Conservation (phyloP, 2,888 invertebrate species). For the Clitarchus hookeri region DNA sequence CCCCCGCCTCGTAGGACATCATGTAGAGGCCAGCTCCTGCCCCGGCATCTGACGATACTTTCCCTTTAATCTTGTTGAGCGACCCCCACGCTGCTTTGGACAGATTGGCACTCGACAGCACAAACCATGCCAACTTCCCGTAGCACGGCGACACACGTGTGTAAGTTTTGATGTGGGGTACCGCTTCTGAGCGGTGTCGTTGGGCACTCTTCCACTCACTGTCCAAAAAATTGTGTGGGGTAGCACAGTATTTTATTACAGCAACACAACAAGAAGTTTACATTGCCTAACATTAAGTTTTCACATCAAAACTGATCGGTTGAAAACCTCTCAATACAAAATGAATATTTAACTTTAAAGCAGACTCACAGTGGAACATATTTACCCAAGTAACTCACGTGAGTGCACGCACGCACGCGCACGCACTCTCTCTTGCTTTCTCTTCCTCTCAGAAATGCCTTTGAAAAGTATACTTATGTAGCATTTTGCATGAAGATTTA, state of each 20-base stretch:
- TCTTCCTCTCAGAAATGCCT: no score
- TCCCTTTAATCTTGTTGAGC: constrained; percentile 58
- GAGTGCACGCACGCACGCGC: no score
- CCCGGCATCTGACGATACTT: constrained; percentile 57
- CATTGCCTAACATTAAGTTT: not conserved
- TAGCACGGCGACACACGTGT: constrained; percentile 72
- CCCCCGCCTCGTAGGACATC: constrained; percentile 90
- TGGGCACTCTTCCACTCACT: constrained; percentile 84
- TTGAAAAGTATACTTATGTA: no score
- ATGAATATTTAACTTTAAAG: no score
- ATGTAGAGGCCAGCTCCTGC: constrained; percentile 63
- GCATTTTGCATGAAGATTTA: no score
- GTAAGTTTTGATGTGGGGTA: constrained; percentile 96
- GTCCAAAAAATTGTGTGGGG: constrained; percentile 44
- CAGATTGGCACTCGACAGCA: constrained; percentile 91
- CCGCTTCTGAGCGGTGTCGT: constrained; percentile 74
- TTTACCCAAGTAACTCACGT: no score
- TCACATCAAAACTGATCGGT: no score
- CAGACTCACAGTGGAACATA: no score
- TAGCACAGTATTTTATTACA: not conserved
- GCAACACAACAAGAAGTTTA: constrained; percentile 27
- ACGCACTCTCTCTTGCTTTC: no score
- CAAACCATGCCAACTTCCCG: constrained; percentile 75
- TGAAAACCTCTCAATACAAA: no score
- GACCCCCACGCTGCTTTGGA: constrained; percentile 98